phyloP scores from a whole-genome alignment of 64 coral and sea anemone species.

The Stichodactyla helianthus region DNA sequence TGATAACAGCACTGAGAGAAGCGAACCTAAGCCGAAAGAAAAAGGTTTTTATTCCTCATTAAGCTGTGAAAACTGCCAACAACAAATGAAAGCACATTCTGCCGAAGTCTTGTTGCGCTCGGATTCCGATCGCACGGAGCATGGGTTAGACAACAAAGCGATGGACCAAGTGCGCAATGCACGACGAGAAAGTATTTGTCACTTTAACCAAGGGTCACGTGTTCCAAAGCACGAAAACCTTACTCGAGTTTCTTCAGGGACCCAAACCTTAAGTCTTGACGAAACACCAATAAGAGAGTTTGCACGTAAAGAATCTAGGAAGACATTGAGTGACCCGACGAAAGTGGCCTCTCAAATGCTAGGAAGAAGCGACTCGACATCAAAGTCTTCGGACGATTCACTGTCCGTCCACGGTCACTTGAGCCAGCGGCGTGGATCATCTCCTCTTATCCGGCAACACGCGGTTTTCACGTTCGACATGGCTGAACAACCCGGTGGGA shows the following conservation, averaged over 20 bases:
- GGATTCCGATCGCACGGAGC: neutral
- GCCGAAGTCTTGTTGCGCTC: constrained; percentile 1
- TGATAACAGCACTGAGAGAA: neutral
- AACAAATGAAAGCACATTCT: neutral
- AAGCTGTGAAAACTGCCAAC: constrained; percentile 12
- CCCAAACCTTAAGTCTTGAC: neutral
- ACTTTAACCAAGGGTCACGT: neutral
- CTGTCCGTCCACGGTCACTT: constrained; percentile 45
- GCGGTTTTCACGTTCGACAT: constrained; percentile 88
- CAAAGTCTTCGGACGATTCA: constrained; percentile 68
- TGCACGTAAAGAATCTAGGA: neutral
- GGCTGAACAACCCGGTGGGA: constrained; percentile 31
- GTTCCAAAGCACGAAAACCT: neutral
- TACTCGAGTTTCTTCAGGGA: neutral
- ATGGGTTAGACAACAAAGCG: neutral
- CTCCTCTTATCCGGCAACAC: constrained; percentile 74
- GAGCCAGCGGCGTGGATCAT: constrained; percentile 73
- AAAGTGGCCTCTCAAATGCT: neutral
- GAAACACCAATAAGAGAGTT: neutral
- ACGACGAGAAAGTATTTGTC: neutral
- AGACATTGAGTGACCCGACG: neutral
- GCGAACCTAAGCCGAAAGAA: neutral
- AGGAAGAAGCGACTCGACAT: constrained; percentile 19
- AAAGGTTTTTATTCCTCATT: neutral
- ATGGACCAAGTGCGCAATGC: neutral